phyloP scores from a whole-genome alignment of 35 echinoderm and acorn worm species.

The Acanthaster planci region DNA sequence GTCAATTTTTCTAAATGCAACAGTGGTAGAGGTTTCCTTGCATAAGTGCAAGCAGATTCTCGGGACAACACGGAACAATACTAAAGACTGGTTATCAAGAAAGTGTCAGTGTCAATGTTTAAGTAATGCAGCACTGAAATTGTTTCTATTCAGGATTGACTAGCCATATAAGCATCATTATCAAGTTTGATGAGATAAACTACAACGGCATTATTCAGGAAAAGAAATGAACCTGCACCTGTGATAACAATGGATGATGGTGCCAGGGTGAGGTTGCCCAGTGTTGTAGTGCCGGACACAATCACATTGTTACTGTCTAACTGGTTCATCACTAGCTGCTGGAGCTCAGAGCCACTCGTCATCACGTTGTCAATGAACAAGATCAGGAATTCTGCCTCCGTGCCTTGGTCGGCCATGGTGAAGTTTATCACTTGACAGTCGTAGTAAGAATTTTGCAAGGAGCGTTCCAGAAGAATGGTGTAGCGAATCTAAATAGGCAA shows the following conservation, averaged over 20 bases:
- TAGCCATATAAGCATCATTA: no score
- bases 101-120: no score
- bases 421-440: slow-evolving; percentile 20
- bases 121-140: no score
- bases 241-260: background rate
- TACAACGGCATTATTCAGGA: no score
- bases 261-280: background rate
- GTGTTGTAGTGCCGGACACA: background rate
- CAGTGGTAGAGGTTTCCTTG: no score
- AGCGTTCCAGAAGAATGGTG: slow-evolving; percentile 33
- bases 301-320: background rate
- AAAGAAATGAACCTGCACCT: background rate
- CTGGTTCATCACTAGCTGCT: background rate
- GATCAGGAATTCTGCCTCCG: background rate
- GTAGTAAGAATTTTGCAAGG: slow-evolving; percentile 37
- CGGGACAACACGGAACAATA: no score
- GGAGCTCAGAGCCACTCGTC: background rate
- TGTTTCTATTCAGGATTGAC: no score
- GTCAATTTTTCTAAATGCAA: no score
- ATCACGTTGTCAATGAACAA: background rate
- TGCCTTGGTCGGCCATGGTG: slow-evolving; percentile 25
- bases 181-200: no score
- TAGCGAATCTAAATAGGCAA: slow-evolving; percentile 24
- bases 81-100: no score
- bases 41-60: no score